These are phyloP conservation scores for Zoroaster sp. DNA, from an alignment of 53 echinoderm and acorn worm species.

Conservation along the genomic window DNA sequence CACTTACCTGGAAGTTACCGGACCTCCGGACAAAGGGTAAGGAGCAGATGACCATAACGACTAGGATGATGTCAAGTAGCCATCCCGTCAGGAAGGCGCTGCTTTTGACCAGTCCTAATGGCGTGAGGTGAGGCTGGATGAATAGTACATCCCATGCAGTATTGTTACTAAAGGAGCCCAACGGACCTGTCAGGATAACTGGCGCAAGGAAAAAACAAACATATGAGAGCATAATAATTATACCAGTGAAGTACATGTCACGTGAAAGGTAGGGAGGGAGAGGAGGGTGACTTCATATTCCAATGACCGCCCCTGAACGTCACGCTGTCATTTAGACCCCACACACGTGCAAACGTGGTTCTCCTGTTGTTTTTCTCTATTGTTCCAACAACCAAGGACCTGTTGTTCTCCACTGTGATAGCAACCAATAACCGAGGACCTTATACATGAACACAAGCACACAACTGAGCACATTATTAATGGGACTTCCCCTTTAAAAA, in stretches of 20 bases:
- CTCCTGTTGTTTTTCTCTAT: too few relatives aligned
- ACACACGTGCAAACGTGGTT: too few relatives aligned
- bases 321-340: too few relatives aligned
- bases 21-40: constrained; percentile 90
- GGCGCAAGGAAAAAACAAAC: background rate
- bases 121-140: constrained; percentile 67
- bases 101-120: constrained; percentile 70
- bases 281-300: too few relatives aligned
- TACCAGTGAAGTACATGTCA: background rate
- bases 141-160: constrained; percentile 56
- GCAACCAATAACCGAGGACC: too few relatives aligned
- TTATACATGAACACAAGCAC: too few relatives aligned
- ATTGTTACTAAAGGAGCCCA: background rate
- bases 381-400: too few relatives aligned
- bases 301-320: too few relatives aligned
- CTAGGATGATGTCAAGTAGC: constrained; percentile 67
- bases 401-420: too few relatives aligned
- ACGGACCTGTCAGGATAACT: background rate
- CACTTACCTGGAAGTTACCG: constrained; percentile 90
- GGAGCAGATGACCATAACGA: constrained; percentile 88
- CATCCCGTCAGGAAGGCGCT: constrained; percentile 91
- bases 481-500: too few relatives aligned
- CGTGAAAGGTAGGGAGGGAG: background rate
- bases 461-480: too few relatives aligned
- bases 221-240: background rate